Evolutionary conservation across 92 coral and sea anemone species (phyloP), one percentile per base, ranked within the genome.

Genomic region (Paramuricea clavata): DNA sequence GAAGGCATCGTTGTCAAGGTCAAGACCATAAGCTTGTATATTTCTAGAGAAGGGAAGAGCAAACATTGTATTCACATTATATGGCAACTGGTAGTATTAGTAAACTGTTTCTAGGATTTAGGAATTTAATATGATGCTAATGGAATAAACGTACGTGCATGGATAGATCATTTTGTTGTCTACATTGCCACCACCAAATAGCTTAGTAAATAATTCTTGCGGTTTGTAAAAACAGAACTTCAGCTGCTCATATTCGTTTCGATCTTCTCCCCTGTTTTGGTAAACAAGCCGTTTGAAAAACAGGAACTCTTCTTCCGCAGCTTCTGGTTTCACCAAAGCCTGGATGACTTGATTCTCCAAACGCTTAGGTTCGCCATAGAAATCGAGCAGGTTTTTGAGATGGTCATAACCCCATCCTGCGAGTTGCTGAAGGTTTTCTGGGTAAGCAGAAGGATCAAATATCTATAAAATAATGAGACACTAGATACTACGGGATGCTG

Each of bases 261-360:
- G 49, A 5, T 70, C 77, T 70, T 70, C 77, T 70, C 77, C 77
- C 49, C 77, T 70, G 49, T 70, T 70, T 70, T 70, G 77, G 31
- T 70, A 70, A 36, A 70, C 77, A 36, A 16, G 77, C 52, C 77
- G 28, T 70, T 70, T 70, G 77, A 70, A 36, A 32, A n/a, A n/a
- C n/a, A n/a, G n/a, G n/a, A 70, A 70, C 77, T 70, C 77, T n/a
- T 70, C 77, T 70, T 70, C 77, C 1, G 77, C 77, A 70, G 77
- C 77, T 70, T 70, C 77, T 70, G 50, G 19, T 70, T 70, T 36
- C 77, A 32, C 77, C 49, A 70, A 70, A 70, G 77, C 52, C 77
- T n/a, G n/a, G n/a, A n/a, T n/a, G 25, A 42, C 49, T 70, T 70
- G 26, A 13, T 70, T 70, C 52, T 70, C 77, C 77, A 70, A 70